These are phyloP conservation scores for Peromyscus attwateri DNA, from an alignment of 2,797 vertebrate species.

Conservation along the genomic window DNA sequence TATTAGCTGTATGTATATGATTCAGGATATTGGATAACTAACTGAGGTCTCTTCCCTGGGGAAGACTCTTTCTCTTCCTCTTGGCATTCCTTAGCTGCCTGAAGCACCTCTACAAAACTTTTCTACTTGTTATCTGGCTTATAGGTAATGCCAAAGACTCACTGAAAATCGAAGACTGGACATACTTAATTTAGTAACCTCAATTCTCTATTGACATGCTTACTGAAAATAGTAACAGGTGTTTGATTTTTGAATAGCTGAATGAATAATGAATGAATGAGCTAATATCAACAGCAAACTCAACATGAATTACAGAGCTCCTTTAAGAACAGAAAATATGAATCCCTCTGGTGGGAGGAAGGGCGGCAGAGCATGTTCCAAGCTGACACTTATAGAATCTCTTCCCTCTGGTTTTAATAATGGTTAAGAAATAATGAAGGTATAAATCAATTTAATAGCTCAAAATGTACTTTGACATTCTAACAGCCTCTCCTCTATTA, in stretches of 20 bases:
- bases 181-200: background rate
- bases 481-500: constrained; percentile 37
- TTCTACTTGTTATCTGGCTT: background rate
- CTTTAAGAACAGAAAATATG: background rate
- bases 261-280: background rate
- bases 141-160: background rate
- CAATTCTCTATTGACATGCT: background rate
- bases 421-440: constrained; percentile 55
- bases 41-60: background rate
- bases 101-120: background rate
- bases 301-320: background rate
- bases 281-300: background rate
- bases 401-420: constrained; percentile 48
- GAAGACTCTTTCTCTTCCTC: background rate
- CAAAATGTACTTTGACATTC: constrained; percentile 48
- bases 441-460: constrained; percentile 65
- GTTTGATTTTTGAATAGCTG: background rate
- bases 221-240: background rate
- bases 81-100: no score
- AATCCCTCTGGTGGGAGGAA: background rate
- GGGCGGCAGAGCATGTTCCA: no score
- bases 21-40: background rate
- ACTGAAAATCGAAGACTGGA: background rate
- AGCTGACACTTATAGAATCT: background rate
- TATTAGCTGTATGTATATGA: background rate